phyloP scores from a whole-genome alignment of 2,797 vertebrate genomes.

The Sebastes taczanowskii region DNA sequence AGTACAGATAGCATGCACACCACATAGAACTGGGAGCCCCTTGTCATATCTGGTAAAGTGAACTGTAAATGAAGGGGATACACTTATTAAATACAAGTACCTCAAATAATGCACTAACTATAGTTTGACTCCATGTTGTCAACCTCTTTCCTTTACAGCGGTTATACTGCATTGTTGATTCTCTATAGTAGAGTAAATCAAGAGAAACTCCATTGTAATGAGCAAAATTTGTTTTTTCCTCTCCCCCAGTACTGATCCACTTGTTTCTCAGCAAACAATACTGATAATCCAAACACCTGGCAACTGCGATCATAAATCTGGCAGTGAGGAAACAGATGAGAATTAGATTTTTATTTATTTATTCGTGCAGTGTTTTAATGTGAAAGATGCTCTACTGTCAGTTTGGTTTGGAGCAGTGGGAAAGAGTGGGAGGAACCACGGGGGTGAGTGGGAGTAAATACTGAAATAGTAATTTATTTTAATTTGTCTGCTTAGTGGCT shows the following conservation, averaged over 20 bases:
- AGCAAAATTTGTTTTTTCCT: conserved; percentile 9
- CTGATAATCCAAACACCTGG: conserved; percentile 55
- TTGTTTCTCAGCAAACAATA: conserved; percentile 39
- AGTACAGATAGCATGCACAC: not conserved
- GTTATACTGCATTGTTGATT: not conserved
- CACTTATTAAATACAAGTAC: not conserved
- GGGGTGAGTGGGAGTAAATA: conserved; percentile 20
- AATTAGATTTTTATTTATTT: not conserved
- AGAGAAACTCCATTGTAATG: conserved; percentile 7
- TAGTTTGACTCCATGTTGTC: not conserved
- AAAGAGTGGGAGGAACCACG: not conserved
- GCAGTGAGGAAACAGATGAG: conserved; percentile 32
- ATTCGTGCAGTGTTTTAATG: conserved; percentile 4
- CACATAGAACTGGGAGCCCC: not conserved
- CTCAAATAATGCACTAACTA: not conserved
- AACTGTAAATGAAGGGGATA: not conserved
- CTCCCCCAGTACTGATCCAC: conserved; percentile 4
- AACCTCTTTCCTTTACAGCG: not conserved
- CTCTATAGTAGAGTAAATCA: not conserved
- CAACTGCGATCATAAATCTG: conserved; percentile 33
- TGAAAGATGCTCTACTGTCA: not conserved
- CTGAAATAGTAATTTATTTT: conserved; percentile 62
- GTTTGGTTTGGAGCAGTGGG: conserved; percentile 20
- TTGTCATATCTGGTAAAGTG: not conserved
- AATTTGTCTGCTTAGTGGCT: conserved; percentile 63